Evolutionary conservation across 2,797 vertebrate species (phyloP).

Genomic region (Leptoclinus maculatus): DNA sequence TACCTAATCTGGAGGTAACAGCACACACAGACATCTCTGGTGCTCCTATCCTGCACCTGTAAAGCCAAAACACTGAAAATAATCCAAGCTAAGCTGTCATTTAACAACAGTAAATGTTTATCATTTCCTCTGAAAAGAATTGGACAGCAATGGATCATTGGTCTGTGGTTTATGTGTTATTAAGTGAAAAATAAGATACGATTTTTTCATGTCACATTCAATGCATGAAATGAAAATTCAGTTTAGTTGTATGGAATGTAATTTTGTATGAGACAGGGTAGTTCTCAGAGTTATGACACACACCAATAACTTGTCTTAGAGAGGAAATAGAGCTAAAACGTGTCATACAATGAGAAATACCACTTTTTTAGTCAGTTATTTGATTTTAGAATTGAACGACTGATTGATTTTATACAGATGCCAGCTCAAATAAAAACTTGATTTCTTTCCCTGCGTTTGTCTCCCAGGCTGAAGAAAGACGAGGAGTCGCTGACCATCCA

Average conservation of each 20-base stretch:
- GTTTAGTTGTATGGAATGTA: neutral
- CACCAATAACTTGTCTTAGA: neutral
- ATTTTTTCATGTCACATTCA: neutral
- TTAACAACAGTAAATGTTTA: neutral
- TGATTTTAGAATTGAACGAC: neutral
- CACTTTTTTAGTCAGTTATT: neutral
- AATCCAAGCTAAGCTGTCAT: neutral
- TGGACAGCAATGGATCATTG: neutral
- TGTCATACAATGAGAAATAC: neutral
- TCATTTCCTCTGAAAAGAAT: neutral
- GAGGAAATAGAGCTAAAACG: neutral
- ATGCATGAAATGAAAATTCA: neutral
- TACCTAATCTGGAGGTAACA: constrained; percentile 88
- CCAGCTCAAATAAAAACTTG: neutral
- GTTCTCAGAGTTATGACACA: neutral
- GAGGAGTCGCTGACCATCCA: constrained; percentile 89
- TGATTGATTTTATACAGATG: neutral
- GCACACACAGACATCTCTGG: neutral
- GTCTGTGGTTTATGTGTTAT: neutral
- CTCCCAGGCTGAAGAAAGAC: constrained; percentile 89
- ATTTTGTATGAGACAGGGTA: neutral
- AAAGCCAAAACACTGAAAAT: neutral
- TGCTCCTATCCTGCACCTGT: neutral
- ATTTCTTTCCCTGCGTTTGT: constrained; percentile 20
- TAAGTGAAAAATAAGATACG: neutral